A percentile compares a stretch with the other conserved stretches of the same genome.
phyloP scores from a whole-genome alignment of 1,140 invertebrate genomes.

The Acromyrmex heyeri region DNA sequence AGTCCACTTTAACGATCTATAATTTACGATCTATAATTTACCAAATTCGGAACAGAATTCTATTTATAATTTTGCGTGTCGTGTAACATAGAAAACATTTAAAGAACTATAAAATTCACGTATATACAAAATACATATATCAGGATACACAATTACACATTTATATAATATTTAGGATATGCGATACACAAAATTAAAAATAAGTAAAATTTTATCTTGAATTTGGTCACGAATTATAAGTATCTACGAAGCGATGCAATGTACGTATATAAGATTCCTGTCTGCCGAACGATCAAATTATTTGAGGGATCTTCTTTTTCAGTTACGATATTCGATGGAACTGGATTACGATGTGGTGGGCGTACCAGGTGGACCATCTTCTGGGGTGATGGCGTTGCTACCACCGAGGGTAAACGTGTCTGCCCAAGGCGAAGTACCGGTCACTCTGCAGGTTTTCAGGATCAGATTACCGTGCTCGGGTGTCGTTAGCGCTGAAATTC shows the following conservation, averaged over 20 bases:
- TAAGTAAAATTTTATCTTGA: no score
- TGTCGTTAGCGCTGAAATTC: constrained; percentile 91
- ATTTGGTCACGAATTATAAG: no score
- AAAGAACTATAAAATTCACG: no score
- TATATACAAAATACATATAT: no score
- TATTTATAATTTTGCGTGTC: no score
- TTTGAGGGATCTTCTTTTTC: constrained; percentile 64
- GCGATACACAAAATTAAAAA: no score
- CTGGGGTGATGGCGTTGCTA: constrained; percentile 88
- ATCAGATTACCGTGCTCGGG: constrained; percentile 93
- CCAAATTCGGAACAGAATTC: no score
- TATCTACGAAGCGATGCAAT: background rate
- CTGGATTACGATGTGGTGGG: constrained; percentile 92
- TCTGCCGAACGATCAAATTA: background rate
- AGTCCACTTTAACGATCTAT: no score
- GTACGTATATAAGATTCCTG: background rate
- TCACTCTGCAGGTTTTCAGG: constrained; percentile 91
- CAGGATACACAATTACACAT: no score
- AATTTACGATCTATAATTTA: no score
- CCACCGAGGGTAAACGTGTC: constrained; percentile 94
- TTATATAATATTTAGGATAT: no score
- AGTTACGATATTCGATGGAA: constrained; percentile 93
- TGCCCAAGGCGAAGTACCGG: constrained; percentile 91
- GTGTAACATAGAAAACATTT: no score
- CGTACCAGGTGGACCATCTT: constrained; percentile 79